A percentile compares a stretch with the other conserved stretches of the same genome.
Evolutionary conservation across 53 echinoderm and acorn worm species (phyloP).

Genomic region (Mesocentrotus franciscanus): DNA sequence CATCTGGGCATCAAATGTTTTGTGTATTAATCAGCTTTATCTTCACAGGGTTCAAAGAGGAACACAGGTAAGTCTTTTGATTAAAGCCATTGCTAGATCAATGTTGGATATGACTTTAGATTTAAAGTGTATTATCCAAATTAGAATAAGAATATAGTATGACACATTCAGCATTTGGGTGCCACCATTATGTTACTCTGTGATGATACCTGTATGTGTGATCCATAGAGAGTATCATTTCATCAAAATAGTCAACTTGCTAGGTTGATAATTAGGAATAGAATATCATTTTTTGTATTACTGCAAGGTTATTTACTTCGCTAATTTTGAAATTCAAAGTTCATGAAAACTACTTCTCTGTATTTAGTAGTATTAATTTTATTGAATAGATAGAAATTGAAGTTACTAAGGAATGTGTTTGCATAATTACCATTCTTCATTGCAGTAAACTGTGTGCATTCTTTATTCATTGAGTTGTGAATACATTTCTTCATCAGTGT

Average conservation of each 20-base stretch:
- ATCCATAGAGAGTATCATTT: neutral
- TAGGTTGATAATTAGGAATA: neutral
- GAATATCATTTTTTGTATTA: neutral
- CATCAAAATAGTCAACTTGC: neutral
- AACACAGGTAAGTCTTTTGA: neutral
- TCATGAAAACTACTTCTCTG: neutral
- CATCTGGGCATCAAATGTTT: neutral
- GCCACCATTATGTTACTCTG: neutral
- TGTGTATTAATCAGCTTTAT: slow-evolving; percentile 20
- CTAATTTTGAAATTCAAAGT: neutral
- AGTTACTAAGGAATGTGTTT: neutral
- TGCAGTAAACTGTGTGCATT: neutral
- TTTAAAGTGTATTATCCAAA: neutral
- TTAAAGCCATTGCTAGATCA: neutral
- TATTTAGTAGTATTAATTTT: neutral
- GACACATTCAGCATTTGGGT: neutral
- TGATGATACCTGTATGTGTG: neutral
- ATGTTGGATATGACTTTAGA: neutral
- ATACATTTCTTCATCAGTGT: slow-evolving; percentile 63
- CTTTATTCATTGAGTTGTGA: slow-evolving; percentile 16
- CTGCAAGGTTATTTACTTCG: neutral
- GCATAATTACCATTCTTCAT: neutral
- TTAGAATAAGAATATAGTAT: neutral
- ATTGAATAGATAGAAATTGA: neutral
- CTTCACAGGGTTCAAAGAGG: neutral